Base-by-base conservation (phyloP, 92 coral and sea anemone species). In the Porites divaricata region DNA sequence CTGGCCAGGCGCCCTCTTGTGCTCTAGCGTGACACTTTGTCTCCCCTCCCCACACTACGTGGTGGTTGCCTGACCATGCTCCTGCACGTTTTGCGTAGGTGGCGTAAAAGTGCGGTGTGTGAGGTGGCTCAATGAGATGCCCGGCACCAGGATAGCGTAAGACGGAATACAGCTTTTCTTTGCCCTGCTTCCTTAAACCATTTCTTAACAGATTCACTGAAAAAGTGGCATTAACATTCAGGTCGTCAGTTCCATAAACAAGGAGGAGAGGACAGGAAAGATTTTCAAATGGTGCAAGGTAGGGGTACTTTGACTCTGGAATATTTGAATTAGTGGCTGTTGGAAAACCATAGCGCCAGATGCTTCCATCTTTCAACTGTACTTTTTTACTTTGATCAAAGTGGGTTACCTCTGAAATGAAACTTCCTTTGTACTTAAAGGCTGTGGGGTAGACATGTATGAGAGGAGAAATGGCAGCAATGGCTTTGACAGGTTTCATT, bases 101-200 rank as follows among this genome's bases (percentile, higher is more conserved):
- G 13, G 59, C 81, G 16, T 12, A 20, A 9, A 56, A 72, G 13
- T 16, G 87, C 15, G 90, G 90, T n/a, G 62, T 35, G 62, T 80
- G 85, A 12, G 93, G 93, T 59, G 93, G 93, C 83, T 35, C 45
- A 35, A 35, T 35, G 45, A 35, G 45, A 35, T 35, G 45, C 45
- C 45, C 45, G 7, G 45, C 90, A 80, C 89, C 86, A 24, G 88
- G 85, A 83, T 89, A 89, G 58, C 79, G 76, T 53, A 89, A 54
- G 10, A 85, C 75, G 2, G 70, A 58, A 41, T 83, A 79, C 57
- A 56, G 89, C 4, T 74, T 71, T 64, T 50, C 92, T 58, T 85
- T 89, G n/a, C 87, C 87, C 67, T 72, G 62, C 62, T 56, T 56
- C 62, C 17, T 56, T 16, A 56, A 56, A 2, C 62, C 9, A 11